phyloP scores from a whole-genome alignment of 2,113 vertebrate genomes.

The Tangachromis dhanisi region DNA sequence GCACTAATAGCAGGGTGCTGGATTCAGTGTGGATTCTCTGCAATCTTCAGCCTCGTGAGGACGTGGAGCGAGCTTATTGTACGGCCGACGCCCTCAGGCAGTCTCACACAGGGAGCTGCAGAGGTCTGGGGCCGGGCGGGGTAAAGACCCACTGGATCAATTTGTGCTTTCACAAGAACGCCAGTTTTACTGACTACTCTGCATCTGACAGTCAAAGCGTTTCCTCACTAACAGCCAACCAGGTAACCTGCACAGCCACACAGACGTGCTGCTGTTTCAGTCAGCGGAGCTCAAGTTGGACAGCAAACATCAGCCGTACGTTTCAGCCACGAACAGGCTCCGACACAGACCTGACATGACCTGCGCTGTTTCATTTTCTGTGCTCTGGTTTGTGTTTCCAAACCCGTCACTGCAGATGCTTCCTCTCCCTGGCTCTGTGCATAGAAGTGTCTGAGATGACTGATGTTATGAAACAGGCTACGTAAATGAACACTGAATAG shows the following conservation, averaged over 20 bases:
- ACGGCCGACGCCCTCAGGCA: accelerated
- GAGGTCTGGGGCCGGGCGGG: neutral
- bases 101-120: neutral
- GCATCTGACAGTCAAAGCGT: neutral
- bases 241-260: neutral
- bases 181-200: neutral
- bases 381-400: neutral
- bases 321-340: neutral
- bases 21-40: neutral
- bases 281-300: accelerated
- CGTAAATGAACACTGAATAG: neutral
- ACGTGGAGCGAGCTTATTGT: neutral
- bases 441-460: neutral
- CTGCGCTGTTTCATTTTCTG: neutral
- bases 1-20: neutral
- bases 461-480: neutral
- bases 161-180: neutral
- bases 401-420: neutral
- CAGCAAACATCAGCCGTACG: neutral
- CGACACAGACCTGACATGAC: neutral
- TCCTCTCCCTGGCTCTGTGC: neutral
- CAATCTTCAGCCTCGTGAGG: neutral
- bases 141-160: neutral
- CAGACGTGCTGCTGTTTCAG: neutral
- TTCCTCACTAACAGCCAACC: neutral